Base-by-base conservation (phyloP, 2,888 invertebrate genomes). In the Malacosoma neustria region DNA sequence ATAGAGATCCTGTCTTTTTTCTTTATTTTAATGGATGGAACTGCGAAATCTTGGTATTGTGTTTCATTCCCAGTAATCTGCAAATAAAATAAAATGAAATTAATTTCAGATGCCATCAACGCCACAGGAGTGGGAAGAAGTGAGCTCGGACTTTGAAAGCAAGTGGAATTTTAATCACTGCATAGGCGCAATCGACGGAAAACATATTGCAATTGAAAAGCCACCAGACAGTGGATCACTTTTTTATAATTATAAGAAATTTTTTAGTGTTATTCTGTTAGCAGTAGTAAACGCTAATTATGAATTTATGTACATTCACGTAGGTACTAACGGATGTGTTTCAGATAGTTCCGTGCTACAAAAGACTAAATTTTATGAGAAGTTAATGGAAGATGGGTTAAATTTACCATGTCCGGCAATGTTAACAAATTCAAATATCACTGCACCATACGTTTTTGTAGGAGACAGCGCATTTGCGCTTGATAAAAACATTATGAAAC, bases 161-260 rank as follows among this genome's bases (percentile, higher is more conserved):
- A 7, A 7, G 22, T 22, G 22, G 22, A 1, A 32, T 32, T 32
- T 32, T 9, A 4, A 4, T 13, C 4, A 32, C 9, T 12, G 32
- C 12, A 12, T 32, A 41, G 41, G 39, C n/a, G 35, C 43, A 13
- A 30, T 45, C 6, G 47, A 49, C 41, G 46, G 47, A 14, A 49
- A 49, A 35, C 49, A 46, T 34, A 34, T 49, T 12, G 30, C 34
- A 38, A 41, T 49, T 35, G 30, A 36, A 15, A 36, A 39, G 38
- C 46, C 46, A 15, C 35, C 40, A 33, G 14, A 31, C 22, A 30
- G 34, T 34, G 43, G 45, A 33, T 42, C 41, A 32, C 30, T 39
- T 11, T 49, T 41, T 36, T 47, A 41, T 34, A 49, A 50, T 35
- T 50, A 45, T 36, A 48, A 48, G 40, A 38, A 36, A 12, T 29